phyloP scores from a whole-genome alignment of 2,113 vertebrate genomes.

The Microcebus murinus region DNA sequence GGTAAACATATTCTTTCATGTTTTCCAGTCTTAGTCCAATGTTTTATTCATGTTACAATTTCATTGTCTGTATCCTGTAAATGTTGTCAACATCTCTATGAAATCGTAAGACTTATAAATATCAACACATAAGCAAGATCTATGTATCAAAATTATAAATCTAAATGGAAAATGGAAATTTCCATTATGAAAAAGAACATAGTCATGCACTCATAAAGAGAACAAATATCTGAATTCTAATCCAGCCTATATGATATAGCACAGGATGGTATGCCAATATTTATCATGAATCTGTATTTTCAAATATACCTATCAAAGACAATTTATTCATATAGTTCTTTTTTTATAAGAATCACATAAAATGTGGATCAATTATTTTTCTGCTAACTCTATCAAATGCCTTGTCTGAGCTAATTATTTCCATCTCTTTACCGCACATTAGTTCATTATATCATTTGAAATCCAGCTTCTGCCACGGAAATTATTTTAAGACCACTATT shows the following conservation, averaged over 20 bases:
- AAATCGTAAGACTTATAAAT: slow-evolving; percentile 27
- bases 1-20: background rate
- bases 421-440: slow-evolving; percentile 80
- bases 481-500: slow-evolving; percentile 89
- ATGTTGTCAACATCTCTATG: background rate
- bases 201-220: background rate
- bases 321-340: slow-evolving; percentile 75
- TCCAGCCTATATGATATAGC: slow-evolving; percentile 43
- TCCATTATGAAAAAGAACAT: slow-evolving; percentile 8
- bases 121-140: background rate
- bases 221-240: slow-evolving; percentile 51
- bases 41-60: background rate
- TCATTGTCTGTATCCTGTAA: background rate
- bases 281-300: slow-evolving; percentile 60
- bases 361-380: slow-evolving; percentile 82
- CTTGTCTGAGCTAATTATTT: slow-evolving; percentile 86
- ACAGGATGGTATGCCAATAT: slow-evolving; percentile 54
- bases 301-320: slow-evolving; percentile 70
- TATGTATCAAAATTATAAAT: background rate
- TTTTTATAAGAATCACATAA: slow-evolving; percentile 76
- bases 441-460: slow-evolving; percentile 88
- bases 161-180: background rate
- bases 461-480: slow-evolving; percentile 85
- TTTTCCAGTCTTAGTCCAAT: background rate
- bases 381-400: slow-evolving; percentile 78